Percentiles rank a stretch among this genome's conserved stretches.
Conservation (phyloP, 2,113 vertebrate genomes). For the Gasterosteus nipponicus region DNA sequence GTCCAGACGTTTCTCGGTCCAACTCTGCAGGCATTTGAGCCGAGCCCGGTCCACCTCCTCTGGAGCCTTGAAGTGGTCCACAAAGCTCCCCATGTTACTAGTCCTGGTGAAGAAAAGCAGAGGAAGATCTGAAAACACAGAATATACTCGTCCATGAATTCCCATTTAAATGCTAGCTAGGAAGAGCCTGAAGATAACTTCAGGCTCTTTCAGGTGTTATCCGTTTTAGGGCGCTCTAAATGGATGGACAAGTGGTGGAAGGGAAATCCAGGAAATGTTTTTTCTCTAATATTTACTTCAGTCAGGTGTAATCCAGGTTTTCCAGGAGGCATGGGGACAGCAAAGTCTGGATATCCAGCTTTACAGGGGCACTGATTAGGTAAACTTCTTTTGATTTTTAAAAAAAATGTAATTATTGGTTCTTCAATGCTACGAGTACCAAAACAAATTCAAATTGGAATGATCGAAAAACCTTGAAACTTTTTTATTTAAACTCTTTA, state of each 20-base stretch:
- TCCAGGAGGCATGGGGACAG: neutral
- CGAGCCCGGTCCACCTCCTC: conserved; percentile 69
- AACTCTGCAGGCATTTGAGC: conserved; percentile 74
- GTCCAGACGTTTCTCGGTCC: conserved; percentile 76
- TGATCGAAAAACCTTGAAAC: neutral
- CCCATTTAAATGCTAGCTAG: too few species aligned
- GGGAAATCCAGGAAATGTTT: neutral
- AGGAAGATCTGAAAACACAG: neutral
- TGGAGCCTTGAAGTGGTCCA: conserved; percentile 56
- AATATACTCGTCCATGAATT: too few species aligned
- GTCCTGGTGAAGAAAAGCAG: conserved; percentile 26
- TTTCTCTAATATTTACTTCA: too few species aligned
- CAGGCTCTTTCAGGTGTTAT: too few species aligned
- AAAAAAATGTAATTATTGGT: neutral
- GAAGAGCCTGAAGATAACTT: too few species aligned
- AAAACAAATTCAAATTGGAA: neutral
- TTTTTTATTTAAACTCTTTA: neutral
- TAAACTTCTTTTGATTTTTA: neutral
- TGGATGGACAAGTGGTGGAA: neutral
- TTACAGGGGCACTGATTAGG: neutral
- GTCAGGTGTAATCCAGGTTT: neutral
- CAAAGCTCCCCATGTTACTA: conserved; percentile 18
- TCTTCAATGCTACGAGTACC: neutral
- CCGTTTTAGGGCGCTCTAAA: too few species aligned
- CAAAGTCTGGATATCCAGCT: neutral